A percentile compares a stretch with the other conserved stretches of the same genome.
Evolutionary conservation across 2,113 vertebrate species (phyloP).

Genomic region (Butastur rufipennis): DNA sequence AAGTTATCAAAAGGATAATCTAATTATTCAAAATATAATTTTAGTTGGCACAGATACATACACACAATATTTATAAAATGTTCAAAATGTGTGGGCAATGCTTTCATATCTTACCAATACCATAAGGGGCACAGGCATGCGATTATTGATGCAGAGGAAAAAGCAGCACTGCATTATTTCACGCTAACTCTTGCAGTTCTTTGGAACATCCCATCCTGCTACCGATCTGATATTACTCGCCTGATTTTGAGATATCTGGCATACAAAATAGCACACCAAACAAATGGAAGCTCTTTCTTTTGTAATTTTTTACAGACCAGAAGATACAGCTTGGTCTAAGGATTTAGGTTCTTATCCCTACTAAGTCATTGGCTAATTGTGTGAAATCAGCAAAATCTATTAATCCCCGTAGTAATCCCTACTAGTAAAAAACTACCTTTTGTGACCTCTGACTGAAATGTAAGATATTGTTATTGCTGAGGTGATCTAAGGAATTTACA

Average conservation of each 20-base stretch:
- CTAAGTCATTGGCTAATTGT: background rate
- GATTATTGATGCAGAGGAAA: background rate
- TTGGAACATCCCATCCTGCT: background rate
- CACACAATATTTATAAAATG: background rate
- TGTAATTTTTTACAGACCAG: background rate
- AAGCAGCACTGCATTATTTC: background rate
- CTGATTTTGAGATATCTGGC: background rate
- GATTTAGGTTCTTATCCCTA: background rate
- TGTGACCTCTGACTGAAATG: background rate
- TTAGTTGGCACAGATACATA: background rate
- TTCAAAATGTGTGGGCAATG: background rate
- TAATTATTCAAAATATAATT: background rate
- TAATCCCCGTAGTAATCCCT: background rate
- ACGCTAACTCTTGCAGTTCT: background rate
- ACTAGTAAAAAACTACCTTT: background rate
- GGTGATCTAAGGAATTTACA: background rate
- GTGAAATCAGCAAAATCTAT: background rate
- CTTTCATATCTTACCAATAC: background rate
- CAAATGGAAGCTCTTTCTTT: background rate
- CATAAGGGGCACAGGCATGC: background rate
- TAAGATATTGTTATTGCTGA: background rate
- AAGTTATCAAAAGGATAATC: background rate
- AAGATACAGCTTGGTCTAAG: background rate
- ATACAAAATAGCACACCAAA: background rate
- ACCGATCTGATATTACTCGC: background rate